Percentiles rank a stretch among this genome's conserved stretches.
Evolutionary conservation across 2,797 vertebrate genomes (phyloP).

Genomic region (Loris lydekkerianus): DNA sequence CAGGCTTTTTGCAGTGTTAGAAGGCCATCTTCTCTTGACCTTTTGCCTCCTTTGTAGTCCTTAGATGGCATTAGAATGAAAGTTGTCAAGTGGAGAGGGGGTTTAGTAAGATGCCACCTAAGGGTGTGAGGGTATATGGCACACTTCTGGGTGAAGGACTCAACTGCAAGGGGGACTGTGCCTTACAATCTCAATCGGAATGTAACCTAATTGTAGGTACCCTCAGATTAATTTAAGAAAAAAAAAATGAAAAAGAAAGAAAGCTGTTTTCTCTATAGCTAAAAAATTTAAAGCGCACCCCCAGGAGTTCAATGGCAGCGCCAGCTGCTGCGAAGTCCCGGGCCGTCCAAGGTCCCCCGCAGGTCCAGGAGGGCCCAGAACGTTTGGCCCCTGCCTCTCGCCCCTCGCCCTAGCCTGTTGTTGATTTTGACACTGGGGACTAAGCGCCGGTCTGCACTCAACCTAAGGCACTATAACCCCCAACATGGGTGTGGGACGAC

Average conservation of each 20-base stretch:
- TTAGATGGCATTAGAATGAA: neutral
- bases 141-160: too few relatives aligned
- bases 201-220: too few relatives aligned
- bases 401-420: rapidly evolving
- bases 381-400: rapidly evolving
- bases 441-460: neutral
- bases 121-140: too few relatives aligned
- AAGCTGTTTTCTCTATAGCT: neutral
- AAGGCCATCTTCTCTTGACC: neutral
- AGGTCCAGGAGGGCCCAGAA: rapidly evolving
- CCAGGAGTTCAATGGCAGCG: neutral
- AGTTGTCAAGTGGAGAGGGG: neutral
- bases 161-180: too few relatives aligned
- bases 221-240: too few relatives aligned
- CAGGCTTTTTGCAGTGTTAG: neutral
- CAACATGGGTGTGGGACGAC: too few relatives aligned
- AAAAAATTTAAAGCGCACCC: neutral
- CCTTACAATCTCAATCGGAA: too few relatives aligned
- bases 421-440: neutral
- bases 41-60: neutral
- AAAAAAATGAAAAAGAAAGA: neutral
- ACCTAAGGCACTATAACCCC: neutral
- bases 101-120: too few relatives aligned
- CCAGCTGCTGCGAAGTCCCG: rapidly evolving
- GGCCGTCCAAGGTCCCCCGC: rapidly evolving